Evolutionary conservation across 2,113 vertebrate genomes (phyloP), one percentile per base, ranked within the genome.

Genomic region (Bubalus kerabau): DNA sequence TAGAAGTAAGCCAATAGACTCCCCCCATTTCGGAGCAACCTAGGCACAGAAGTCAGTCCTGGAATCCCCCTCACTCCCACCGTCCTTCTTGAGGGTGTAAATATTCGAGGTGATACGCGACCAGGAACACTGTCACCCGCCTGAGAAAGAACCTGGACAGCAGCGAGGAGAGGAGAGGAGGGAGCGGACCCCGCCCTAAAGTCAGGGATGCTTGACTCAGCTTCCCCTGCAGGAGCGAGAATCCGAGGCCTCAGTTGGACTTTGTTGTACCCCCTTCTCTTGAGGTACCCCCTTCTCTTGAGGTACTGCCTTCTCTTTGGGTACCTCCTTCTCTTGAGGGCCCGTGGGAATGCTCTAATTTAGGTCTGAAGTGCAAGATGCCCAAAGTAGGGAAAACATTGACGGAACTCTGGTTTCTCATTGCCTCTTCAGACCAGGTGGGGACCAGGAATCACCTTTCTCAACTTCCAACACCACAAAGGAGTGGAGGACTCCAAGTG

Each of bases 211-310:
- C 30, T 40, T 28, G 21, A 16, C 24, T 43, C 71, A 40, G 17
- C 32, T 17, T 23, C 40, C 12, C 11, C 13, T 4, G 21, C 2
- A 26, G 59, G 6, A 16, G 26, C 2, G 0, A 74, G 30, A 62
- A 10, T 15, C 3, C n/a, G 3, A 71, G 11, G 50, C 14, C 46
- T 32, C 0, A 0, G 2, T 2, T 40, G 3, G 9, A 28, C 24
- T 36, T 56, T 48, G 81, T 19, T 17, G 46, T 36, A 62, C 12
- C 60, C 28, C 13, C 28, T 32, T 62, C 60, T 32, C 28, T 32
- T 62, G 60, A 30, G 32, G 43, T 40, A 12, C 8, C 2, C 28
- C 16, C 26, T 87, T n/a, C 16, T 15, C n/a, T 32, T 28, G 52
- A 81, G 36, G 57, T n/a, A 15, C 8, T 3, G 10, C 13, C 26